Conservation (phyloP, 2,888 invertebrate genomes). For the Furcula furcula region DNA sequence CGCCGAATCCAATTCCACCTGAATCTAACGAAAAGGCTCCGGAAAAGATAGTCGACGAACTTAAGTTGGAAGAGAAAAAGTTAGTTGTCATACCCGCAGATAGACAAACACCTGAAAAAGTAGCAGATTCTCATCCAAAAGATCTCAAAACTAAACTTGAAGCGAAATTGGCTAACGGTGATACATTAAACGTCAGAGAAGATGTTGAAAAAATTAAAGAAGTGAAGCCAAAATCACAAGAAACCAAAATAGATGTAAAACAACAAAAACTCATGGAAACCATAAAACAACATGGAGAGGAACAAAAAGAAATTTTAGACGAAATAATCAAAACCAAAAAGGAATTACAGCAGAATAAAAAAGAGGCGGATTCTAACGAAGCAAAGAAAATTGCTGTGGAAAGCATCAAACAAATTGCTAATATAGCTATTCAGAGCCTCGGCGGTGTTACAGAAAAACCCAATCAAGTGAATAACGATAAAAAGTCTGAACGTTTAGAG, state of each 20-base stretch:
- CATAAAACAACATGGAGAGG: constrained; percentile 85
- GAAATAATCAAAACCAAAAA: constrained; percentile 82
- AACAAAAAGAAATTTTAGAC: constrained; percentile 84
- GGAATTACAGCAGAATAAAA: constrained; percentile 73
- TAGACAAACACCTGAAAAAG: constrained; percentile 41
- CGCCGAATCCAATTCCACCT: constrained; percentile 73
- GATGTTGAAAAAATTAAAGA: constrained; percentile 26
- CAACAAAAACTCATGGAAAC: constrained; percentile 82
- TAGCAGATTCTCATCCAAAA: constrained; percentile 58
- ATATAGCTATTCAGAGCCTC: constrained; percentile 70
- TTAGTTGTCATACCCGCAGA: constrained; percentile 46
- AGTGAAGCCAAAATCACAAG: constrained; percentile 23
- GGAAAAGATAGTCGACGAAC: constrained; percentile 39
- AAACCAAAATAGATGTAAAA: constrained; percentile 48
- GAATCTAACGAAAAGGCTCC: constrained; percentile 62
- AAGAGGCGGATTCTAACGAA: constrained; percentile 61
- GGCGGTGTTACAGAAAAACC: constrained; percentile 66
- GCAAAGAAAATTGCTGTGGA: constrained; percentile 76
- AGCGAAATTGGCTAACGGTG: constrained; percentile 41
- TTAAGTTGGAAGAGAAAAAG: constrained; percentile 49
- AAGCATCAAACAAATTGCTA: constrained; percentile 75
- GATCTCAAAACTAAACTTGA: constrained; percentile 53
- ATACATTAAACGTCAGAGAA: constrained; percentile 16
- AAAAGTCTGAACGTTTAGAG: constrained; percentile 45
- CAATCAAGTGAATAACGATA: constrained; percentile 27